Percentiles rank a stretch among this genome's conserved stretches.
Evolutionary conservation across 2,113 vertebrate species (phyloP).

Genomic region (Lichenostomus cassidix): DNA sequence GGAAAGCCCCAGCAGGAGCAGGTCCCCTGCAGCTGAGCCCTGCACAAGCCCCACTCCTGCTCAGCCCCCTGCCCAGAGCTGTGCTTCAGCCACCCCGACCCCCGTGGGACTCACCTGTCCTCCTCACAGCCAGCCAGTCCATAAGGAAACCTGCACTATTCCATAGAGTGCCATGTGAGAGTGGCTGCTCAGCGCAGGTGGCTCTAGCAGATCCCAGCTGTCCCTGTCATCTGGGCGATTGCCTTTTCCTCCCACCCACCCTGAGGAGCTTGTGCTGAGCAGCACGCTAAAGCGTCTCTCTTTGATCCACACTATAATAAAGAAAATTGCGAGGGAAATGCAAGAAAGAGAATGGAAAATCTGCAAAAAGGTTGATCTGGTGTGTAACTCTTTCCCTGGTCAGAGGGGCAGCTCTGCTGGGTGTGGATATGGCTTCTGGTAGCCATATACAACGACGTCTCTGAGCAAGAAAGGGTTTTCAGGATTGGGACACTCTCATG

Average conservation of each 20-base stretch:
- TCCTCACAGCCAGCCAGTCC: accelerated
- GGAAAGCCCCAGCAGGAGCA: neutral
- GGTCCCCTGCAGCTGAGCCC: neutral
- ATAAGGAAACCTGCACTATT: neutral
- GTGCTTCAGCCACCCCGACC: neutral
- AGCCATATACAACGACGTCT: neutral
- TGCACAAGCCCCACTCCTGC: neutral
- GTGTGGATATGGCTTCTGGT: neutral
- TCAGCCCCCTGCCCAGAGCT: accelerated
- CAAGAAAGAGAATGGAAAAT: neutral
- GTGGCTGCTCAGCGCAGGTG: accelerated
- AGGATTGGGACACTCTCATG: accelerated
- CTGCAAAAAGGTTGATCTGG: neutral
- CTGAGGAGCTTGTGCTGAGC: neutral
- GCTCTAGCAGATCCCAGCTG: neutral
- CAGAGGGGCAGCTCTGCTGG: accelerated
- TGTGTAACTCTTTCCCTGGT: neutral
- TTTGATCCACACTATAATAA: neutral
- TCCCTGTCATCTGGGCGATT: accelerated
- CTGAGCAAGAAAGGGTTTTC: neutral
- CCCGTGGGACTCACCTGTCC: accelerated
- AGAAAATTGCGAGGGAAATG: neutral
- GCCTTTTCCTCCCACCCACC: neutral
- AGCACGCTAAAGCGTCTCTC: neutral
- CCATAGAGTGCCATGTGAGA: neutral